Percentiles rank a stretch among this genome's conserved stretches.
These are phyloP conservation scores for Drosophila maculinotata DNA, from an alignment of 2,888 invertebrate genomes.

Conservation along the genomic window DNA sequence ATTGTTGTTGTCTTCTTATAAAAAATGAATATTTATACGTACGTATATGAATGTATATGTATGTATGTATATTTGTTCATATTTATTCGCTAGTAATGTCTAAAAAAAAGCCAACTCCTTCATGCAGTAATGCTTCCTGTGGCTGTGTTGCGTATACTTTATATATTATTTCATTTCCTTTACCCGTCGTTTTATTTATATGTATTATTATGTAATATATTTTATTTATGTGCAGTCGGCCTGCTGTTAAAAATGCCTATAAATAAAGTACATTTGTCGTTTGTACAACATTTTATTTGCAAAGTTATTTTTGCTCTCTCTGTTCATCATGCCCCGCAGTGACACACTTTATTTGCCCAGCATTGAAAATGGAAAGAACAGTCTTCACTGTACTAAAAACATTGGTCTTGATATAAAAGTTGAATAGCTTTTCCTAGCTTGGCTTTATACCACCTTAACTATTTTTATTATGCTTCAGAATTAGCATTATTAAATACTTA, in stretches of 20 bases:
- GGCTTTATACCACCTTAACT: neutral
- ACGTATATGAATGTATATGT: neutral
- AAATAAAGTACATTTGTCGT: conserved; percentile 66
- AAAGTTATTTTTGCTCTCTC: conserved; percentile 20
- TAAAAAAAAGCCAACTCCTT: conserved; percentile 53
- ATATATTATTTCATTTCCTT: conserved; percentile 51
- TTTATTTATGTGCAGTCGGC: conserved; percentile 68
- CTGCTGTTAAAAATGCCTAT: conserved; percentile 77
- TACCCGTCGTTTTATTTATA: conserved; percentile 62
- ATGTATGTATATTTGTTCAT: conserved; percentile 37
- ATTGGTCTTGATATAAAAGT: neutral
- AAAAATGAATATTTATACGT: conserved; percentile 36
- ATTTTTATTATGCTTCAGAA: neutral
- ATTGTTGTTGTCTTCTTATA: conserved; percentile 51
- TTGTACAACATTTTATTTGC: conserved; percentile 50
- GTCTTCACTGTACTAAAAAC: neutral
- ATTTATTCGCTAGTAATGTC: conserved; percentile 68
- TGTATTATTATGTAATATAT: conserved; percentile 56
- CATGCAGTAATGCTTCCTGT: conserved; percentile 58
- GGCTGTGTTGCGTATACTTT: conserved; percentile 61
- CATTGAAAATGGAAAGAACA: conserved; percentile 16
- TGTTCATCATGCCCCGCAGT: conserved; percentile 39
- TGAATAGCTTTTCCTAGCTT: neutral
- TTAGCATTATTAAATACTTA: neutral
- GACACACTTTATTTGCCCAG: conserved; percentile 48